Evolutionary conservation across 2,797 vertebrate species (phyloP).

Genomic region (Hemibagrus guttatus): DNA sequence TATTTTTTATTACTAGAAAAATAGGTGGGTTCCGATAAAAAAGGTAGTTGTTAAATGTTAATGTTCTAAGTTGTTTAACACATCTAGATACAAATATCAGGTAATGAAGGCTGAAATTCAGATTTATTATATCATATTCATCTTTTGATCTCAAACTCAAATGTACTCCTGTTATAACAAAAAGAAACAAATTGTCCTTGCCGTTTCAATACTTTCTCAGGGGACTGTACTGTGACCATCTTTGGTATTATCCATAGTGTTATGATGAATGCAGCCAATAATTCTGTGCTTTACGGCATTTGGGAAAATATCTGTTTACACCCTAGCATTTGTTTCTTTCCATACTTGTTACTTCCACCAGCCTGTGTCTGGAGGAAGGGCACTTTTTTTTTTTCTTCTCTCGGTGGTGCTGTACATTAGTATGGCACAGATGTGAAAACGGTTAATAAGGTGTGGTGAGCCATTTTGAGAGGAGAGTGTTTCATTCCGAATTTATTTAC

Average conservation of each 20-base stretch:
- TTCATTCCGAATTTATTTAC: constrained; percentile 17
- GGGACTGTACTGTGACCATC: no score
- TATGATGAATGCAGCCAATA: neutral
- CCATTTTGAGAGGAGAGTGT: neutral
- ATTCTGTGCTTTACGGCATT: neutral
- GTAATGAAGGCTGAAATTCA: no score
- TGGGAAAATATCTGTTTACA: neutral
- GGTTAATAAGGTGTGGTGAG: constrained; percentile 7
- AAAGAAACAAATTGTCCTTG: no score
- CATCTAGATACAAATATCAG: no score
- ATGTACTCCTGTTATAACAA: no score
- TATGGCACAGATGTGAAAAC: constrained; percentile 17
- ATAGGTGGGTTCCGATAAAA: no score
- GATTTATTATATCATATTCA: no score
- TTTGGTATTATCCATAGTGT: neutral
- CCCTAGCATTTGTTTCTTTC: neutral
- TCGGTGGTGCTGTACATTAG: neutral
- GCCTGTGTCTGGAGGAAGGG: neutral
- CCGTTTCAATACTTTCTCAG: no score
- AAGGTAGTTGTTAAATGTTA: no score
- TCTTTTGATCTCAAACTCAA: no score
- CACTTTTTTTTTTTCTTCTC: neutral
- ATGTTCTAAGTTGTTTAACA: no score
- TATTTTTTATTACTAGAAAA: no score
- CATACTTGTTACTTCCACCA: neutral